Evolutionary conservation across 2,113 vertebrate genomes (phyloP).

Genomic region (Spilogale gracilis): DNA sequence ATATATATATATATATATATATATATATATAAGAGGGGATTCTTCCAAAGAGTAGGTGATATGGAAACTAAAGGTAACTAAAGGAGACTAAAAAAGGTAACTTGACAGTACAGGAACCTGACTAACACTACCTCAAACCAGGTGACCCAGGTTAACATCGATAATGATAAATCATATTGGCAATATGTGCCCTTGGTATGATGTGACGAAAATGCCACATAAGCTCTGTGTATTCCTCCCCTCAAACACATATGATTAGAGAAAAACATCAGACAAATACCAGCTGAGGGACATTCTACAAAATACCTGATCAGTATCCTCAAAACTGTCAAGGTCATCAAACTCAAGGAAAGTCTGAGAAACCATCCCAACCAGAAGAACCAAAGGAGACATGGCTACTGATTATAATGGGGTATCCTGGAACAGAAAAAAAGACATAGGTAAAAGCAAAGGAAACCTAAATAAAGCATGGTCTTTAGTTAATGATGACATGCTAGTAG

Average conservation of each 20-base stretch:
- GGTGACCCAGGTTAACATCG: neutral
- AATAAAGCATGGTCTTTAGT: constrained; percentile 39
- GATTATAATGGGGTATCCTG: neutral
- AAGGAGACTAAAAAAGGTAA: neutral
- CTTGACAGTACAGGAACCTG: neutral
- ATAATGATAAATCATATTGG: neutral
- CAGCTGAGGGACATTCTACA: neutral
- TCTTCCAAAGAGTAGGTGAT: neutral
- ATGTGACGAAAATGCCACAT: neutral
- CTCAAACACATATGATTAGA: neutral
- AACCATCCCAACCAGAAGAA: neutral
- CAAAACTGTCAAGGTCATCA: neutral
- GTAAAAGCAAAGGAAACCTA: constrained; percentile 12
- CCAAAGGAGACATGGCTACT: neutral
- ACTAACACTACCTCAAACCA: neutral
- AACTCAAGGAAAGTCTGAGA: constrained; percentile 25
- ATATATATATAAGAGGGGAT: neutral
- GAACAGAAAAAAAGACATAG: neutral
- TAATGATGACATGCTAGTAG: neutral
- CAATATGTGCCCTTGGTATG: neutral
- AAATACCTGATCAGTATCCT: neutral
- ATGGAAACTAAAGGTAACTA: neutral
- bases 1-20: too few species aligned
- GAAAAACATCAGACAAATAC: neutral
- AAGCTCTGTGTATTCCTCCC: neutral